A percentile compares a stretch with the other conserved stretches of the same genome.
These are phyloP conservation scores for Acanthisitta chloris DNA, from an alignment of 2,113 vertebrate genomes.

Conservation along the genomic window DNA sequence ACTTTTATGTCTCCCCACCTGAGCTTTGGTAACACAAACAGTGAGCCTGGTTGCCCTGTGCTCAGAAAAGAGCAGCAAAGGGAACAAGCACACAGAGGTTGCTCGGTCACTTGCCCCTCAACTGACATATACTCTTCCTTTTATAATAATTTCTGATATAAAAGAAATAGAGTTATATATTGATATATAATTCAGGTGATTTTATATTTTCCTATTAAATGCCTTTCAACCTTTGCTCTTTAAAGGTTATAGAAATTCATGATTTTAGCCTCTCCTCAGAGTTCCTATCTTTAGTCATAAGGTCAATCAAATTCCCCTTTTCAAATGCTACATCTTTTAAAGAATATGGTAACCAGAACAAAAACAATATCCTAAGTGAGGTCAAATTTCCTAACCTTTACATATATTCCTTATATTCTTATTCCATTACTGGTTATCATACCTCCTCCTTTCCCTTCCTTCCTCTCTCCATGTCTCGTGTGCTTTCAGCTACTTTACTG, in stretches of 20 bases:
- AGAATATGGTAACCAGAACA: conserved; percentile 60
- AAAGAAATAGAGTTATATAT: conserved; percentile 57
- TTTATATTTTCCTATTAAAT: conserved; percentile 66
- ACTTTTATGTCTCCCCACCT: background rate
- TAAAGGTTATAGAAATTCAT: conserved; percentile 68
- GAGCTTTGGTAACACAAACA: background rate
- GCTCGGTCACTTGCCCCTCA: background rate
- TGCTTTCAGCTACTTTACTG: background rate
- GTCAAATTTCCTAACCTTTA: conserved; percentile 52
- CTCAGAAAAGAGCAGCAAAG: background rate
- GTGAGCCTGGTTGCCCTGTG: background rate
- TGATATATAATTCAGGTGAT: conserved; percentile 40
- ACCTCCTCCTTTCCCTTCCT: background rate
- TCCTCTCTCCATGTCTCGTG: background rate
- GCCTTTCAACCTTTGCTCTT: conserved; percentile 61
- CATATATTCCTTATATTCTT: conserved; percentile 8
- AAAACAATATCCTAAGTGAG: conserved; percentile 48
- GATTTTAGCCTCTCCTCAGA: conserved; percentile 45
- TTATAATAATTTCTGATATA: conserved; percentile 38
- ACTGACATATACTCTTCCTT: conserved; percentile 1
- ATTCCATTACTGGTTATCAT: background rate
- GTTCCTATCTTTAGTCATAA: conserved; percentile 60
- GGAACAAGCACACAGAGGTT: background rate
- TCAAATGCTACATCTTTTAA: conserved; percentile 60
- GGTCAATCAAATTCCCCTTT: conserved; percentile 66